Base-by-base conservation (phyloP, 2,888 invertebrate species). In the Amphipyra tragopoginis region DNA sequence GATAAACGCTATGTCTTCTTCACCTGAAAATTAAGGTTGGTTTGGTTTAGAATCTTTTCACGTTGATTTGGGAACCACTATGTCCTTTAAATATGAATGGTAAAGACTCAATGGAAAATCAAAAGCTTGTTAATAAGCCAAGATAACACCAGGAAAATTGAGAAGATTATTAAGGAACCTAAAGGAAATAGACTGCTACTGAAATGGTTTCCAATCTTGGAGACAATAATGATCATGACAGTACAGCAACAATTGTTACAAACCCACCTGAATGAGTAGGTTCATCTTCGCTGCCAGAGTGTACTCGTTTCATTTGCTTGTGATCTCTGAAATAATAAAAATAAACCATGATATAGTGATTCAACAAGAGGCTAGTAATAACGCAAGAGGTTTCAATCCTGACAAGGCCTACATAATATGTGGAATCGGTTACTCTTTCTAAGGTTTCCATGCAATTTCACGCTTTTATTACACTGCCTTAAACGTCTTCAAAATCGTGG, bases 1-100 rank as follows among this genome's bases (percentile, higher is more conserved):
- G 88, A 98, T 97, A 93, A 98, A 97, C 61, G 97, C 97, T 82
- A 97, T 97, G 87, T 97, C 97, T 92, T 97, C 97, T 92, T 97
- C 97, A 54, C 96, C 96, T 96, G 93, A 71, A 94, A 93, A 55
- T 58, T 45, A 0, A 42, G 2, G 7, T 33, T 13, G 2, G 0
- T 0, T 13, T 26, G 9, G 40, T 13, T 9, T 13, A 36, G 51
- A 53, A 2, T 33, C 0, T 13, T 14, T 38, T 14, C 6, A 9
- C 9, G 10, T 29, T 2, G 21, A 21, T 21, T 21, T 21, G 21
- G 21, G 21, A 21, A 21, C 26, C 13, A 50, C 0, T 2, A 36
- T 13, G 2, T 21, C 21, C 21, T 21, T 21, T 21, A 21, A 21
- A 21, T 21, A 21, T 21, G 21, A 21, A 21, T 21, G 21, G 21